Evolutionary conservation across 2,888 invertebrate species (phyloP).

Genomic region (Iselma pallidipennis): DNA sequence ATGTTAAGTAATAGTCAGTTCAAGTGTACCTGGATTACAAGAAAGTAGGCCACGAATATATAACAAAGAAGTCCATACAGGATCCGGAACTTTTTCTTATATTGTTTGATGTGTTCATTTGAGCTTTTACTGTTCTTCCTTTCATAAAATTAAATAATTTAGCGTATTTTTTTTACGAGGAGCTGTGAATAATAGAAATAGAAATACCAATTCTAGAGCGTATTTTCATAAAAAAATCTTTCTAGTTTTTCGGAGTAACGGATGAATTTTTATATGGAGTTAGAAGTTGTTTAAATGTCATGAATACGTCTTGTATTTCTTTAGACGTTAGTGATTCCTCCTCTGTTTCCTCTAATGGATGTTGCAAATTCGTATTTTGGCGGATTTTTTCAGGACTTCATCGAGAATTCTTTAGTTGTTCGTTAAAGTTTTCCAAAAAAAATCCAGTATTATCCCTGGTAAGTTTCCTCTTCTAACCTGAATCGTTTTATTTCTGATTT

Average conservation of each 20-base stretch:
- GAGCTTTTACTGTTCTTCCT: not conserved
- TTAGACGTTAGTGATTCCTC: no score
- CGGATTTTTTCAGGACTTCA: not conserved
- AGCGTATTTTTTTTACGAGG: not conserved
- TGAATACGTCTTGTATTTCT: not conserved
- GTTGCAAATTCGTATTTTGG: not conserved
- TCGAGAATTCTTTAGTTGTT: not conserved
- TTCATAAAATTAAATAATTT: not conserved
- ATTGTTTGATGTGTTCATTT: not conserved
- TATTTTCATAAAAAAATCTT: not conserved
- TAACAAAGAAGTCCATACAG: slow-evolving; percentile 5
- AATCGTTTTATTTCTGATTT: slow-evolving; percentile 23
- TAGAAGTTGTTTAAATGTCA: not conserved
- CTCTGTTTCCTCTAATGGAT: not conserved
- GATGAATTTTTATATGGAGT: not conserved
- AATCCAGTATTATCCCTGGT: not conserved
- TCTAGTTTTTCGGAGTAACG: not conserved
- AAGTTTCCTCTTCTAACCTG: not conserved
- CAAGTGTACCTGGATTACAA: slow-evolving; percentile 7
- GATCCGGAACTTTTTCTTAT: not conserved
- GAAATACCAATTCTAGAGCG: not conserved
- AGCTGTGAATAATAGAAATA: not conserved
- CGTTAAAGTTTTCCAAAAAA: not conserved
- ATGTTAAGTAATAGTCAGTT: slow-evolving; percentile 10
- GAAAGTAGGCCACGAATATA: slow-evolving; percentile 10